Evolutionary conservation across 2,797 vertebrate genomes (phyloP).

Genomic region (Bradypodion ventrale): DNA sequence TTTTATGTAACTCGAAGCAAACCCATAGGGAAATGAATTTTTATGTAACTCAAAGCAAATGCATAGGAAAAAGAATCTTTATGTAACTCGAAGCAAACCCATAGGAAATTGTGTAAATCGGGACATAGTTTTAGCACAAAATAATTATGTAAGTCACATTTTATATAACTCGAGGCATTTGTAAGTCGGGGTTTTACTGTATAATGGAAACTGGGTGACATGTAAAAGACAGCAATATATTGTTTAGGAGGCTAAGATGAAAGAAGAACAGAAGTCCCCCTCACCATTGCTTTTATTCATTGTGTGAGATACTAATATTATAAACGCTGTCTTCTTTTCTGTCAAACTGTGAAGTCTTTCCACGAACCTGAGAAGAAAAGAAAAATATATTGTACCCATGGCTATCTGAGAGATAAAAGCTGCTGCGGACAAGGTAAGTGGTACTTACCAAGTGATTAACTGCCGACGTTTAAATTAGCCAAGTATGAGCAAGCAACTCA

Average conservation of each 20-base stretch:
- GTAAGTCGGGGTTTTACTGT: too few species aligned
- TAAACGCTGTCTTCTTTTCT: background rate
- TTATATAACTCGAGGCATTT: too few species aligned
- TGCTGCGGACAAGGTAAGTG: rapidly evolving
- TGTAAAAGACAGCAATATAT: background rate
- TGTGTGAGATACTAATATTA: background rate
- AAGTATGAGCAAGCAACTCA: background rate
- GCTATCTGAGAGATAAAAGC: background rate
- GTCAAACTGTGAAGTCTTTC: background rate
- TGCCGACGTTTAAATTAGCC: background rate
- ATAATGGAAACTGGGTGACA: background rate
- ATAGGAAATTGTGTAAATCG: too few species aligned
- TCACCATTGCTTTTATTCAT: too few species aligned
- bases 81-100: too few species aligned
- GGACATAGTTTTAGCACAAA: too few species aligned
- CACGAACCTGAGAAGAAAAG: background rate
- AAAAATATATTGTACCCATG: background rate
- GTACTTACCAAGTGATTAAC: slow-evolving; percentile 4
- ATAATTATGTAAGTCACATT: too few species aligned
- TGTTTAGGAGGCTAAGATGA: background rate
- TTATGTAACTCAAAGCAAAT: too few species aligned
- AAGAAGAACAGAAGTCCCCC: background rate
- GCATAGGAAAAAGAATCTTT: too few species aligned
- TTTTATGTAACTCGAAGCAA: too few species aligned
- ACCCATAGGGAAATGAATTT: too few species aligned